phyloP scores from a whole-genome alignment of 1,140 invertebrate species.

The Nephila pilipes region DNA sequence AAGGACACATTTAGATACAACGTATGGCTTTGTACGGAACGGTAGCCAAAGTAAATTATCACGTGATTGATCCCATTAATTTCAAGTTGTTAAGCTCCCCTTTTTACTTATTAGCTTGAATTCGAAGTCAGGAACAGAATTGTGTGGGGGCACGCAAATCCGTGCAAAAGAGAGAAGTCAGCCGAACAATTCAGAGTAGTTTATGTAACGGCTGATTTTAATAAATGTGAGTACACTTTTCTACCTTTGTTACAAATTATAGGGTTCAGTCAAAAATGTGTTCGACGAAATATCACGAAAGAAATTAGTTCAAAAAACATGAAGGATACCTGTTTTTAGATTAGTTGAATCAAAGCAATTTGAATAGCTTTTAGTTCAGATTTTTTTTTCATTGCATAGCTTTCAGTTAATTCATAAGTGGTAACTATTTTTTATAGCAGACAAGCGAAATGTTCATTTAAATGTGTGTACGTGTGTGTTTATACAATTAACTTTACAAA shows the following conservation, averaged over 20 bases:
- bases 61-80: slow-evolving; percentile 71
- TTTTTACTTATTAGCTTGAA: slow-evolving; percentile 61
- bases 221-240: slow-evolving; percentile 40
- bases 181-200: background rate
- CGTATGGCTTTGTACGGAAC: slow-evolving; percentile 36
- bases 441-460: no score
- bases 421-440: no score
- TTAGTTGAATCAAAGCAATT: no score
- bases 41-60: slow-evolving; percentile 66
- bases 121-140: slow-evolving; percentile 33
- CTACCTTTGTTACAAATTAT: slow-evolving; percentile 46
- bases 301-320: background rate
- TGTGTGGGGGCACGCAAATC: slow-evolving; percentile 41
- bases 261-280: slow-evolving; percentile 6
- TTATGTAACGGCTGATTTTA: slow-evolving; percentile 55
- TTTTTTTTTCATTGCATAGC: no score
- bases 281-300: slow-evolving; percentile 35
- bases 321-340: no score
- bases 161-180: background rate
- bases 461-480: no score
- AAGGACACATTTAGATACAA: slow-evolving; percentile 47
- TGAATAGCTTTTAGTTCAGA: no score
- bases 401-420: no score
- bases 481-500: no score
- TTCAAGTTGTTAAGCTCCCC: slow-evolving; percentile 58